These are phyloP conservation scores for Cecropterus lyciades DNA, from an alignment of 1,140 invertebrate species.

Conservation along the genomic window DNA sequence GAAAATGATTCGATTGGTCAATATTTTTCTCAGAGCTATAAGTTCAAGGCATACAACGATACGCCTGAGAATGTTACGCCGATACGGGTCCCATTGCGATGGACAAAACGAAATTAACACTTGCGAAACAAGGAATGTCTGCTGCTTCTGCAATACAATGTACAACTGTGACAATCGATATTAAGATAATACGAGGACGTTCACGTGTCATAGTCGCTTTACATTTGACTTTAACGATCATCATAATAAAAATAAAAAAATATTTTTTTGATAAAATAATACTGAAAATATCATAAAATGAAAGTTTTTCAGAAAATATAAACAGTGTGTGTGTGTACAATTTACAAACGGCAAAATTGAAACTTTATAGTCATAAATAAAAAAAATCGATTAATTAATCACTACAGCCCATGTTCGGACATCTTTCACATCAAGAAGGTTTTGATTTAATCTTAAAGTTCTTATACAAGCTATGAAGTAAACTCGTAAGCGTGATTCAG, in stretches of 20 bases:
- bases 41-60: slow-evolving; percentile 43
- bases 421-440: too few relatives aligned
- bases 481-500: too few relatives aligned
- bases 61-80: slow-evolving; percentile 23
- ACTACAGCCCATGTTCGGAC: too few relatives aligned
- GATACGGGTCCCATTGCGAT: slow-evolving; percentile 26
- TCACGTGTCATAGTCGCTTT: slow-evolving; percentile 16
- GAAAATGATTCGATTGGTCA: slow-evolving; percentile 17
- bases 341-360: too few relatives aligned
- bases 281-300: too few relatives aligned
- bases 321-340: too few relatives aligned
- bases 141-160: slow-evolving; percentile 12
- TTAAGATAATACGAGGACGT: slow-evolving; percentile 31
- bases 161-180: slow-evolving; percentile 23
- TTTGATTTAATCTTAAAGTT: too few relatives aligned
- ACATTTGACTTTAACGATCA: neutral
- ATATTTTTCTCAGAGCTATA: slow-evolving; percentile 26
- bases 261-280: too few relatives aligned
- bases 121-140: slow-evolving; percentile 21
- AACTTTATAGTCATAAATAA: too few relatives aligned
- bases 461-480: too few relatives aligned
- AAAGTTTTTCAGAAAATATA: too few relatives aligned
- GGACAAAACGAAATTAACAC: slow-evolving; percentile 28
- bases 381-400: too few relatives aligned
- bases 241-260: neutral